Evolutionary conservation across 2,888 invertebrate genomes (phyloP).

Genomic region (Drosophila koepferae): DNA sequence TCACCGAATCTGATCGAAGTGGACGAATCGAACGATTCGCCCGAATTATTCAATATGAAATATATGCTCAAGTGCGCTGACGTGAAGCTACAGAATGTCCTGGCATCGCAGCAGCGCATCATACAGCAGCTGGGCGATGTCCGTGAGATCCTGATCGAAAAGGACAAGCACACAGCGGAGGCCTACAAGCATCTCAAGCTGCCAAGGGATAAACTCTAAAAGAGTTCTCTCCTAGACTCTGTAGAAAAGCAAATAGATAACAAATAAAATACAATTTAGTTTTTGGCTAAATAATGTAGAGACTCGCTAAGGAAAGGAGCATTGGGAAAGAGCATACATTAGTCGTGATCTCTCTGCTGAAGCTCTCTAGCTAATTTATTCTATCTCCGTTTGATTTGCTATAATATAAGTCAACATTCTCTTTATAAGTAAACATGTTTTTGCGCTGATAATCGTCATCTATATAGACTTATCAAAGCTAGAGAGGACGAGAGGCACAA

Average conservation of each 20-base stretch:
- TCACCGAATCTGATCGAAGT: constrained; percentile 13
- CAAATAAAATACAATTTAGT: neutral
- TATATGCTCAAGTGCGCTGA: neutral
- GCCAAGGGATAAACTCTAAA: neutral
- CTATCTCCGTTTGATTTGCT: constrained; percentile 17
- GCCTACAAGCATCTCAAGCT: neutral
- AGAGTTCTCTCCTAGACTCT: too few relatives aligned
- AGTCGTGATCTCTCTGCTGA: neutral
- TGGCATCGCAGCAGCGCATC: constrained; percentile 34
- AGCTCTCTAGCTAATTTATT: neutral
- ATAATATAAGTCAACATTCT: constrained; percentile 11
- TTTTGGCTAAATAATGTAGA: neutral
- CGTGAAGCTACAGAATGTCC: constrained; percentile 25
- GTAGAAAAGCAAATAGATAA: neutral
- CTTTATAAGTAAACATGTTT: constrained; percentile 24
- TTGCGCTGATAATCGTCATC: constrained; percentile 45
- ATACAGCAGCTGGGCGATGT: constrained; percentile 1
- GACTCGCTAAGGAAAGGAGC: too few relatives aligned
- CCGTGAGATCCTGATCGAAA: neutral
- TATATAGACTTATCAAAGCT: constrained; percentile 7
- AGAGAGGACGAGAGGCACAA: constrained; percentile 11
- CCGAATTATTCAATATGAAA: neutral
- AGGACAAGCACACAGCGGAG: neutral
- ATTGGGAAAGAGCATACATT: neutral
- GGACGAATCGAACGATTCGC: neutral